Conservation (phyloP, 2,797 vertebrate species). For the Thunnus albacares region DNA sequence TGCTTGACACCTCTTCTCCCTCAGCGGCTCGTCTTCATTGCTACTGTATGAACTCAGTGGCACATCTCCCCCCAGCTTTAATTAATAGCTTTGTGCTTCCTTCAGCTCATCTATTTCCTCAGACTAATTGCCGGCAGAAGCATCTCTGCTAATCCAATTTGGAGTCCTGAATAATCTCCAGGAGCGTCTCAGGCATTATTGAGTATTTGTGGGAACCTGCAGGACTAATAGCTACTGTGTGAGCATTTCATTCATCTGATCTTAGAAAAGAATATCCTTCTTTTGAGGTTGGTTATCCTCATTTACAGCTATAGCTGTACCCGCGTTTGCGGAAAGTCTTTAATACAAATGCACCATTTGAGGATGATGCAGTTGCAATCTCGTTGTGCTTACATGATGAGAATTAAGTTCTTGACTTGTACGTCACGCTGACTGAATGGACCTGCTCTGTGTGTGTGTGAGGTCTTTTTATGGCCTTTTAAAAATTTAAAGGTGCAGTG, state of each 20-base stretch:
- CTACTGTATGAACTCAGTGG: constrained; percentile 57
- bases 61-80: constrained; percentile 47
- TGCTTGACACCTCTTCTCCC: constrained; percentile 62
- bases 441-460: constrained; percentile 7
- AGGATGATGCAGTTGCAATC: no score
- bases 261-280: constrained; percentile 18
- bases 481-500: not conserved
- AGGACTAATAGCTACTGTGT: constrained; percentile 44
- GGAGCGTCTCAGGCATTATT: constrained; percentile 55
- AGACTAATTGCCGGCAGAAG: constrained; percentile 73
- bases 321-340: no score
- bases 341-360: no score
- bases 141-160: constrained; percentile 78
- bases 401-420: not conserved
- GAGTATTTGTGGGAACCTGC: constrained; percentile 60
- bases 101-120: constrained; percentile 67
- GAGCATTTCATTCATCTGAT: constrained; percentile 48
- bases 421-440: not conserved
- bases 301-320: constrained; percentile 9
- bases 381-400: no score
- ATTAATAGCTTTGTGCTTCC: constrained; percentile 75
- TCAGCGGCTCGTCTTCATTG: constrained; percentile 51
- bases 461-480: not conserved
- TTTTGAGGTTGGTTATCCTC: constrained; percentile 25
- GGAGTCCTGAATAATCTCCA: constrained; percentile 69